Conservation (phyloP, 2,113 vertebrate genomes). For the Leucoraja erinaceus region DNA sequence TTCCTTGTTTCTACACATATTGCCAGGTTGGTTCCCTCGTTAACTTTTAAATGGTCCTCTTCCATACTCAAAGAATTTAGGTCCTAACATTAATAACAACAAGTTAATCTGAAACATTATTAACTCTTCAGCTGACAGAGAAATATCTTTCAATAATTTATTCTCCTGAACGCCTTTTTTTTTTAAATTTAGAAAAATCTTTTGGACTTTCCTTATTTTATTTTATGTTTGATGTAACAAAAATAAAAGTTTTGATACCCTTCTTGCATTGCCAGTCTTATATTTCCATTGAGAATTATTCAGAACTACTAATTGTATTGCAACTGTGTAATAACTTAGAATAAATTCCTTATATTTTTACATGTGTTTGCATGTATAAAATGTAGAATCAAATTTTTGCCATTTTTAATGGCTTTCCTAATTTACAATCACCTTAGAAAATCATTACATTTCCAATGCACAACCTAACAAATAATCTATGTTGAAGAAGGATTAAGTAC, state of each 20-base stretch:
- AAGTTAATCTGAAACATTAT: not conserved
- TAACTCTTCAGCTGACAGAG: not conserved
- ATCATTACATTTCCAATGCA: not conserved
- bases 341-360: not conserved
- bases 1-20: too few relatives aligned
- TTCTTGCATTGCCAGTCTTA: not conserved
- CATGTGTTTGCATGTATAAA: not conserved
- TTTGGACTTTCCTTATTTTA: not conserved
- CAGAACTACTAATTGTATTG: not conserved
- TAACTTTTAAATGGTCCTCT: not conserved
- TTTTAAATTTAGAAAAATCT: not conserved
- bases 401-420: not conserved
- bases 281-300: not conserved
- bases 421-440: not conserved
- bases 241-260: not conserved
- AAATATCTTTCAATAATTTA: not conserved
- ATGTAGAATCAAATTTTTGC: not conserved
- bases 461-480: too few relatives aligned
- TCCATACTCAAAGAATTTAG: not conserved
- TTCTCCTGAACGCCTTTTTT: not conserved
- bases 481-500: too few relatives aligned
- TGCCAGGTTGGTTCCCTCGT: not conserved
- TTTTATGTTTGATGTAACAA: not conserved
- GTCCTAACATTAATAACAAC: not conserved
- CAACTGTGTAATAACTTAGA: not conserved